Evolutionary conservation across 2,113 vertebrate genomes (phyloP).

Genomic region (Callipepla californica): DNA sequence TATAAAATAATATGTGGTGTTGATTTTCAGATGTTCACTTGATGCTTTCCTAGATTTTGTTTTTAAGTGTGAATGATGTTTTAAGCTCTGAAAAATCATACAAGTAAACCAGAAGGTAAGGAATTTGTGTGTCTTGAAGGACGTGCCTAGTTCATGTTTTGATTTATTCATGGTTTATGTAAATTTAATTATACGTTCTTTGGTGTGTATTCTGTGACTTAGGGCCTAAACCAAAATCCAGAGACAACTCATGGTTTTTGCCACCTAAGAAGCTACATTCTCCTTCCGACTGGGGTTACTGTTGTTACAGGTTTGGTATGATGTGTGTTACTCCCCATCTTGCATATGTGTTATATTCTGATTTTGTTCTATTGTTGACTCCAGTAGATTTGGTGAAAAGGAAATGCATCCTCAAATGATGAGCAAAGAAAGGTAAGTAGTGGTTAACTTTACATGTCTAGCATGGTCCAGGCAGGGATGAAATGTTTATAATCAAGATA

Average conservation of each 20-base stretch:
- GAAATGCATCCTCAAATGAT: background rate
- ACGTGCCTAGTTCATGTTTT: rapidly evolving
- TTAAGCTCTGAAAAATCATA: background rate
- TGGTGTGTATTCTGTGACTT: background rate
- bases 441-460: background rate
- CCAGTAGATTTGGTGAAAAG: background rate
- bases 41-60: background rate
- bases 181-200: background rate
- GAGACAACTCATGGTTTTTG: background rate
- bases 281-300: background rate
- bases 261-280: background rate
- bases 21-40: background rate
- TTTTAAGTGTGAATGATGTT: background rate
- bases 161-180: rapidly evolving
- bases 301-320: rapidly evolving
- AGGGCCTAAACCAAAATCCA: background rate
- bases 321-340: background rate
- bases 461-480: background rate
- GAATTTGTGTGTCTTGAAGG: background rate
- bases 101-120: background rate
- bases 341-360: background rate
- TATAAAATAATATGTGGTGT: background rate
- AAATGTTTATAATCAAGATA: background rate
- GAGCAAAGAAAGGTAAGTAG: background rate
- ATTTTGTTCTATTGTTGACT: background rate